A percentile compares a stretch with the other conserved stretches of the same genome.
Evolutionary conservation across 2,113 vertebrate genomes (phyloP).

Genomic region (Pipra filicauda): DNA sequence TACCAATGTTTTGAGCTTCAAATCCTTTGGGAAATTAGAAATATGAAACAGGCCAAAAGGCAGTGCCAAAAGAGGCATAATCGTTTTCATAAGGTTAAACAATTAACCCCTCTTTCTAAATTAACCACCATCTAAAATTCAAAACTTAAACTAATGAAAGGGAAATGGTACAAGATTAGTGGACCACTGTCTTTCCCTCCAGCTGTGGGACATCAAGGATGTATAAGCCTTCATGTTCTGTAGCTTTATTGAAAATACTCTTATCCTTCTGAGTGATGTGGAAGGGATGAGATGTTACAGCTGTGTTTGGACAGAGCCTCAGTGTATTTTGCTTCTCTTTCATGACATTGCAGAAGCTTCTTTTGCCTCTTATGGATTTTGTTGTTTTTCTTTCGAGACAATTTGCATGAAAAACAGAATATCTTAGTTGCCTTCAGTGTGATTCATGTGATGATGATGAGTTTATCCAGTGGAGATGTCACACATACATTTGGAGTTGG

Average conservation of each 20-base stretch:
- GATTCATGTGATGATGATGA: background rate
- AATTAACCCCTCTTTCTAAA: background rate
- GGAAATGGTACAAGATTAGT: background rate
- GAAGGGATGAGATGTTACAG: background rate
- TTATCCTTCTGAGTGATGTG: background rate
- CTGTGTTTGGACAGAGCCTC: background rate
- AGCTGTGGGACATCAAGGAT: background rate
- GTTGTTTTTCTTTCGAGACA: background rate
- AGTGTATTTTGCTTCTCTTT: background rate
- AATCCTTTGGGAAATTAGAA: background rate
- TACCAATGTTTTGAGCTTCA: background rate
- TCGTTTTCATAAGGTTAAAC: background rate
- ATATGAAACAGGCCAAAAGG: background rate
- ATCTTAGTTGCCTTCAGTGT: background rate
- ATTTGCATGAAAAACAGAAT: background rate
- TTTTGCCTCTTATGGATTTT: background rate
- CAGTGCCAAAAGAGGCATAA: accelerated
- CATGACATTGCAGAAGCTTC: background rate
- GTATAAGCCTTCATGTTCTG: background rate
- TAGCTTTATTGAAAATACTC: background rate
- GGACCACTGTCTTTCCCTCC: background rate
- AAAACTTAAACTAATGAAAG: background rate
- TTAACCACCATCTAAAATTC: background rate
- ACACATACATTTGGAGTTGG: background rate
- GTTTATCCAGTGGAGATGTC: background rate